These are phyloP conservation scores for Homalodisca vitripennis DNA, from an alignment of 1,140 invertebrate species.

Conservation along the genomic window DNA sequence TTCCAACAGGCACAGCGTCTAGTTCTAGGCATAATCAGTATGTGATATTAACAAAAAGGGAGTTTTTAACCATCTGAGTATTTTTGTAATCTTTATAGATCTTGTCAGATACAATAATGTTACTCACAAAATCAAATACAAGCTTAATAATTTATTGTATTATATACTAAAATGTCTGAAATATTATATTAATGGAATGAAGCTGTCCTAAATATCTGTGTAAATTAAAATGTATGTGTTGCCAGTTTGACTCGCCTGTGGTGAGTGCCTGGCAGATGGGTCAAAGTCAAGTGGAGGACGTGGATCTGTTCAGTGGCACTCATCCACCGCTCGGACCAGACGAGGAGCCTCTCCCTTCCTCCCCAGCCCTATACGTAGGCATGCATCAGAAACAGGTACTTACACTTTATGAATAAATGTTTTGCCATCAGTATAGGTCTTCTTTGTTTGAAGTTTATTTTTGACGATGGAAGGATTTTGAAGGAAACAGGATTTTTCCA, in stretches of 20 bases:
- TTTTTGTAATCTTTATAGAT: too few relatives aligned
- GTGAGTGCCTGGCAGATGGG: constrained; percentile 78
- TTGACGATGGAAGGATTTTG: background rate
- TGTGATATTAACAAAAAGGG: too few relatives aligned
- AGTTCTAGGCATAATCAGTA: too few relatives aligned
- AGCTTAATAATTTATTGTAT: too few relatives aligned
- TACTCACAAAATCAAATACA: too few relatives aligned
- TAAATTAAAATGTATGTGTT: too few relatives aligned
- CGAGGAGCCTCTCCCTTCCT: constrained; percentile 36
- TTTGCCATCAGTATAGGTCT: background rate
- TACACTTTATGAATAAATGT: background rate
- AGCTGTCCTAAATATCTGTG: too few relatives aligned
- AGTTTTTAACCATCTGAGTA: too few relatives aligned
- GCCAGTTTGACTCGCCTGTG: constrained; percentile 78
- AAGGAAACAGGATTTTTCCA: background rate
- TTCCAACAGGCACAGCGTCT: too few relatives aligned
- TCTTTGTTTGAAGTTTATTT: background rate
- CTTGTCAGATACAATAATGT: too few relatives aligned
- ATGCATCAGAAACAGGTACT: constrained; percentile 76
- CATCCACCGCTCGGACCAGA: constrained; percentile 39
- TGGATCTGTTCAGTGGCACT: constrained; percentile 72
- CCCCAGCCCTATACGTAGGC: constrained; percentile 73
- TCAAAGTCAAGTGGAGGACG: constrained; percentile 57
- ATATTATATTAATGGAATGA: too few relatives aligned
- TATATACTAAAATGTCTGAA: too few relatives aligned